Evolutionary conservation across 2,888 invertebrate species (phyloP).

Genomic region (Caenorhabditis sp.): DNA sequence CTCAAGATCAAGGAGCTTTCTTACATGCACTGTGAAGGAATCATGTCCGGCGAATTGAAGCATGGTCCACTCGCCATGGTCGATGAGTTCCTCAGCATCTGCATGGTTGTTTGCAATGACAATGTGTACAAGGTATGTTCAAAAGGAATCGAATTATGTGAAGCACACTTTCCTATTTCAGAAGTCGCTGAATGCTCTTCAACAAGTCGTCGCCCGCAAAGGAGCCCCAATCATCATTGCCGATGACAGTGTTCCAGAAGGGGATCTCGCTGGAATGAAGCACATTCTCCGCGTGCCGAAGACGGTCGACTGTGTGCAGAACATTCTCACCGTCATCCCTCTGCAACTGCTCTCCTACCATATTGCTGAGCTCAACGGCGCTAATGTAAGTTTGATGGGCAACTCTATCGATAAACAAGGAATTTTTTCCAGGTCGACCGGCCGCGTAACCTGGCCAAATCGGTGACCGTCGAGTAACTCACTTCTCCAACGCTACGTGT

Average conservation of each 20-base stretch:
- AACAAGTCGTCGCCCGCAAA: conserved; percentile 88
- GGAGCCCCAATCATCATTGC: conserved; percentile 93
- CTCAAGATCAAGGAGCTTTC: conserved; percentile 89
- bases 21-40: conserved; percentile 99
- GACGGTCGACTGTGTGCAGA: conserved; percentile 96
- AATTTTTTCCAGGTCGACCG: conserved; percentile 88
- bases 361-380: conserved; percentile 95
- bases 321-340: conserved; percentile 97
- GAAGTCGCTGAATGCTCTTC: conserved; percentile 99
- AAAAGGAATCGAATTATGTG: too few relatives aligned
- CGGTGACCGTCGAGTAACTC: conserved; percentile 94
- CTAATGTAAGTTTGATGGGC: conserved; percentile 87
- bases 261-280: conserved; percentile 72
- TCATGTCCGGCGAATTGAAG: conserved; percentile 98
- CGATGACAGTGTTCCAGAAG: conserved; percentile 85
- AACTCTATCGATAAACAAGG: neutral
- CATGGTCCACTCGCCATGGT: conserved; percentile 98
- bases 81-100: conserved; percentile 97
- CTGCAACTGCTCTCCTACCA: conserved; percentile 98
- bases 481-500: neutral
- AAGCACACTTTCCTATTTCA: conserved; percentile 81
- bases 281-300: conserved; percentile 90
- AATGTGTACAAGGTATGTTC: conserved; percentile 90
- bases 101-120: conserved; percentile 98
- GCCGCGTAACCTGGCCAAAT: conserved; percentile 98